phyloP scores from a whole-genome alignment of 2,113 vertebrate genomes.

The Cephalopholis sonnerati region DNA sequence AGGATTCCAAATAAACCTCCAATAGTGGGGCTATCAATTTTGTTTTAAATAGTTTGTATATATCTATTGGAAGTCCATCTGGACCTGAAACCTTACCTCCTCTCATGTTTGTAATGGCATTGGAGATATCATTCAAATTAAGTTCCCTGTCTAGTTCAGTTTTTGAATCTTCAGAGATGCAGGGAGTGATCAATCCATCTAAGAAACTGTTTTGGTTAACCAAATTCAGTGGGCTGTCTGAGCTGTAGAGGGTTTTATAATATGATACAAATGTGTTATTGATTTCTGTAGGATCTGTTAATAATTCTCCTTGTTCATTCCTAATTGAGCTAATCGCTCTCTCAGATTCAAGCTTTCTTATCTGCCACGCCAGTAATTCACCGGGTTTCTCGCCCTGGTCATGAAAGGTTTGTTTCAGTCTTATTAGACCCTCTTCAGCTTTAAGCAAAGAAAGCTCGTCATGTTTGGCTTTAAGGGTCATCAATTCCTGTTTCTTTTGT shows the following conservation, averaged over 20 bases:
- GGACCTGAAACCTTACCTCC: background rate
- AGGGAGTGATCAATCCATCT: background rate
- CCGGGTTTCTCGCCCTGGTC: background rate
- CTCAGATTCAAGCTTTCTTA: background rate
- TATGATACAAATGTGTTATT: background rate
- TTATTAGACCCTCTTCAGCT: background rate
- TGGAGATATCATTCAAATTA: background rate
- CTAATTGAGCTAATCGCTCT: background rate
- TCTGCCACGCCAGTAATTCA: background rate
- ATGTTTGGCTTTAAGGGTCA: background rate
- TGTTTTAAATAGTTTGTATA: background rate
- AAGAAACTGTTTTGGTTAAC: constrained; percentile 6
- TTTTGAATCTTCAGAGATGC: background rate
- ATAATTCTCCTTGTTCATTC: background rate
- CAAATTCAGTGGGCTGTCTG: background rate
- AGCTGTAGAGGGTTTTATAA: background rate
- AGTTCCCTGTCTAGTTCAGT: background rate
- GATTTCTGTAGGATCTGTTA: background rate
- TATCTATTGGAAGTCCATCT: background rate
- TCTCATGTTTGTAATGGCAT: background rate
- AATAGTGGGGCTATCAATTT: background rate
- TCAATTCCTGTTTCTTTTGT: background rate
- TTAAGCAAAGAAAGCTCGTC: background rate
- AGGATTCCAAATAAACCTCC: background rate
- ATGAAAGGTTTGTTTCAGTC: background rate